Base-by-base conservation (phyloP, 1,140 invertebrate species). In the Linepithema humile region DNA sequence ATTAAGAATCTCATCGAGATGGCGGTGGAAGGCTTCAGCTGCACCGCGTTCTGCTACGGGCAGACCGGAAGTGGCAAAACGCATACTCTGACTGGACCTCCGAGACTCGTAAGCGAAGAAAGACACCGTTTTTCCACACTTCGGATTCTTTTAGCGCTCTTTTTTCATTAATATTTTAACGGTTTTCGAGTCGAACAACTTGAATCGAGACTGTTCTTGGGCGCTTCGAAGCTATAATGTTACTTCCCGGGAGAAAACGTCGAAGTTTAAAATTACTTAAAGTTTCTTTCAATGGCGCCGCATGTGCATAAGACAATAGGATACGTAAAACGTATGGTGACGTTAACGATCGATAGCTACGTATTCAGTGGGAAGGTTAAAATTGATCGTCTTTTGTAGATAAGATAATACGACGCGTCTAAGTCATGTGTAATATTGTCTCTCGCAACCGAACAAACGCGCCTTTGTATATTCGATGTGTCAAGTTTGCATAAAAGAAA, bases 31-130 rank as follows among this genome's bases (percentile, higher is more conserved):
- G 98, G 98, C 0, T 99, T 99, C 93, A 98, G 98, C 83, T 98
- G 98, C 85, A 99, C 99, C 3, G 96, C 96, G 10, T 98, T 99
- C 93, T 99, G 99, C 90, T 99, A 99, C 94, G 99, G 99, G 55
- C 98, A 99, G 94, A 99, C 98, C 0, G 98, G 98, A 26, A 98
- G 98, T 90, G 98, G 98, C 12, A 99, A 99, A 95, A 99, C 98
- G 0, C 98, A 98, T 92, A 99, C 98, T 0, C 96, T 99, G 59
- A 99, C 98, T 0, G 98, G 98, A 70, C 98, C 98, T 62, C 98
- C 97, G 2, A 96, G 97, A 89, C 94, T 98, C 94, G 97, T 98
- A 94, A 95, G 95, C 43, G 1, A 6, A 15, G 10, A 45, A 3
- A 45, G n/a, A 45, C 43, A 45, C 15, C 43, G 6, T 10, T 45